A percentile compares a stretch with the other conserved stretches of the same genome.
phyloP scores from a whole-genome alignment of 2,888 invertebrate genomes.

The Phlogophora meticulosa region DNA sequence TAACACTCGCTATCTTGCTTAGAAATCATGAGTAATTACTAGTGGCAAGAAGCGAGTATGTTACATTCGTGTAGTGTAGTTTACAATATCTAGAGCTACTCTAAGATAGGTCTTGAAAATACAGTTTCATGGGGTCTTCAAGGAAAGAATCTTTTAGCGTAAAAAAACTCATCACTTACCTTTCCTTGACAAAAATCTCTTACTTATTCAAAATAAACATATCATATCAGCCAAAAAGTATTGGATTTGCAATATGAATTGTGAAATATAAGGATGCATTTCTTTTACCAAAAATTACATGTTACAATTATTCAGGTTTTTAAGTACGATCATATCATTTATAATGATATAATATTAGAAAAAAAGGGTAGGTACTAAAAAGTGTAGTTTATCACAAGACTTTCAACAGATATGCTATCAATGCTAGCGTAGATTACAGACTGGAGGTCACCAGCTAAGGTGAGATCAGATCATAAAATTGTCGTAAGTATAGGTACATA shows the following conservation, averaged over 20 bases:
- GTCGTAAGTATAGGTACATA: slow-evolving; percentile 7
- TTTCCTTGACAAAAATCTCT: too few species aligned
- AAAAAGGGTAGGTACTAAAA: neutral
- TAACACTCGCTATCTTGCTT: slow-evolving; percentile 21
- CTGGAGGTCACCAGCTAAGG: slow-evolving; percentile 39
- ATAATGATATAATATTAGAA: too few species aligned
- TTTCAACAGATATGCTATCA: slow-evolving; percentile 18
- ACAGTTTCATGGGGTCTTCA: neutral
- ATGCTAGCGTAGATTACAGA: slow-evolving; percentile 13
- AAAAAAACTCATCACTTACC: too few species aligned
- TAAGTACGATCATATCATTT: too few species aligned
- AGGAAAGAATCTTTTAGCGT: too few species aligned
- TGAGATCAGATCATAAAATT: slow-evolving; percentile 28
- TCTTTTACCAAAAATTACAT: too few species aligned
- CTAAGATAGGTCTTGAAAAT: neutral
- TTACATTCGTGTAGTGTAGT: neutral
- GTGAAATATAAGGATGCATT: too few species aligned
- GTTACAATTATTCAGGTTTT: too few species aligned
- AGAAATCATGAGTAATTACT: slow-evolving; percentile 34
- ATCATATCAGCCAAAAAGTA: too few species aligned
- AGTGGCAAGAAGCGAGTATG: slow-evolving; percentile 6
- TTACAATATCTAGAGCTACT: too few species aligned
- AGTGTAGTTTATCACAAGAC: neutral
- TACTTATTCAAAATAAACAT: too few species aligned
- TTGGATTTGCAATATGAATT: too few species aligned